phyloP scores from a whole-genome alignment of 2,113 vertebrate species.

The Pygoscelis adeliae region DNA sequence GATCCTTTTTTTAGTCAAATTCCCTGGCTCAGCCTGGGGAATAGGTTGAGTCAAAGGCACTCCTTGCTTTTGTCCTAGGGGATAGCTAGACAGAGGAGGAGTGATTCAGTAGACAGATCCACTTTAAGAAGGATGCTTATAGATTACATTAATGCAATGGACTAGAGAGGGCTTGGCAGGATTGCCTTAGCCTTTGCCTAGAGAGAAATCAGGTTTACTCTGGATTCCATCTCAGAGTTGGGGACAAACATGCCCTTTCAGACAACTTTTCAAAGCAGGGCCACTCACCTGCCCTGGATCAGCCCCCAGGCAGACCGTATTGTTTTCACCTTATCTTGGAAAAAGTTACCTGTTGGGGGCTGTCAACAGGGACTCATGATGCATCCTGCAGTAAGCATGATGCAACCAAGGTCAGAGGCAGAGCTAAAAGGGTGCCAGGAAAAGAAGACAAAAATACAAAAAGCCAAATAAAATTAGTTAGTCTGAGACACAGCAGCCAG shows the following conservation, averaged over 20 bases:
- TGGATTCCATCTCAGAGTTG: slow-evolving; percentile 31
- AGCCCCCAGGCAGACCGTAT: neutral
- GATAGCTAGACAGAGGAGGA: neutral
- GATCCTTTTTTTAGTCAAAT: neutral
- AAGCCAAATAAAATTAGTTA: accelerated
- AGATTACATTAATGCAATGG: slow-evolving; percentile 14
- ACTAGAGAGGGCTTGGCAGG: neutral
- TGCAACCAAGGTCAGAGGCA: neutral
- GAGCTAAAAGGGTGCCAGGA: neutral
- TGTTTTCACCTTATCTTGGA: slow-evolving; percentile 5
- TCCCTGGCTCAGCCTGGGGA: neutral
- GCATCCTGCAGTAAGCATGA: neutral
- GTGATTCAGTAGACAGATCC: neutral
- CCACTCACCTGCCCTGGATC: slow-evolving; percentile 18
- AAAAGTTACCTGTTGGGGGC: neutral
- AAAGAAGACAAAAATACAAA: neutral
- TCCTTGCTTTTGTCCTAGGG: neutral
- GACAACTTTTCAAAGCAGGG: slow-evolving; percentile 41
- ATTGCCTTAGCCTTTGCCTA: slow-evolving; percentile 45
- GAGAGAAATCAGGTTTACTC: slow-evolving; percentile 56
- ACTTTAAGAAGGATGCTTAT: neutral
- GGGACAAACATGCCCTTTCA: slow-evolving; percentile 63
- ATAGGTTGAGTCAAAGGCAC: neutral
- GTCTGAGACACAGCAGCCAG: neutral
- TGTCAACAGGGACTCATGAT: neutral